Percentiles rank a stretch among this genome's conserved stretches.
Evolutionary conservation across 2,113 vertebrate genomes (phyloP).

Genomic region (Corydoras maculifer): DNA sequence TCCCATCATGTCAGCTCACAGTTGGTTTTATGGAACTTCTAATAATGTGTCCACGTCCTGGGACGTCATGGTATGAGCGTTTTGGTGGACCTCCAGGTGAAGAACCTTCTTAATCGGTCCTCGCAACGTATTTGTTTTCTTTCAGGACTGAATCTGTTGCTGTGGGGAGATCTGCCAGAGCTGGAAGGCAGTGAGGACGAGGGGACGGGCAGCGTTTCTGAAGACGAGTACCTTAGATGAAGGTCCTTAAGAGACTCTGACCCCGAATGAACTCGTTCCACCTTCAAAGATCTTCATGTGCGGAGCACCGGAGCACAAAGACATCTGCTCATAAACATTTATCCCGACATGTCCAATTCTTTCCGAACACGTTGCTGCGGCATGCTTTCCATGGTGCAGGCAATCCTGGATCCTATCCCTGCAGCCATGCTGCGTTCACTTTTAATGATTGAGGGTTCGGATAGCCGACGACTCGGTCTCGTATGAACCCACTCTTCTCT

Average conservation of each 20-base stretch:
- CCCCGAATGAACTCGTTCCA: slow-evolving; percentile 10
- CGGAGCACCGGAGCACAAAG: slow-evolving; percentile 4
- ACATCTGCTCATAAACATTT: not conserved
- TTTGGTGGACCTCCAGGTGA: no score
- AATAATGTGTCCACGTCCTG: no score
- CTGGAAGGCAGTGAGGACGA: slow-evolving; percentile 79
- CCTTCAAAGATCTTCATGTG: not conserved
- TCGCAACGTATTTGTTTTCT: not conserved
- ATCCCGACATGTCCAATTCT: not conserved
- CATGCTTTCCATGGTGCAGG: not conserved
- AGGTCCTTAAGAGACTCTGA: slow-evolving; percentile 7
- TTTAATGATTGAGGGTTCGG: no score
- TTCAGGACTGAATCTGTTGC: slow-evolving; percentile 82
- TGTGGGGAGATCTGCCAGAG: slow-evolving; percentile 92
- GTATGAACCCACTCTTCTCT: no score
- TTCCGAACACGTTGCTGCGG: not conserved
- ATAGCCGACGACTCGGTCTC: no score
- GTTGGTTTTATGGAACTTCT: no score
- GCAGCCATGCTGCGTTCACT: not conserved
- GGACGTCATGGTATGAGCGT: no score
- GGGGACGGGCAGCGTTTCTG: slow-evolving; percentile 68
- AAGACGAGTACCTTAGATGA: slow-evolving; percentile 80
- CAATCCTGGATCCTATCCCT: slow-evolving; percentile 5
- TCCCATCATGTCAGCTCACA: no score
- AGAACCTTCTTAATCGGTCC: no score